phyloP scores from a whole-genome alignment of 2,113 vertebrate species.

The Etheostoma cragini region DNA sequence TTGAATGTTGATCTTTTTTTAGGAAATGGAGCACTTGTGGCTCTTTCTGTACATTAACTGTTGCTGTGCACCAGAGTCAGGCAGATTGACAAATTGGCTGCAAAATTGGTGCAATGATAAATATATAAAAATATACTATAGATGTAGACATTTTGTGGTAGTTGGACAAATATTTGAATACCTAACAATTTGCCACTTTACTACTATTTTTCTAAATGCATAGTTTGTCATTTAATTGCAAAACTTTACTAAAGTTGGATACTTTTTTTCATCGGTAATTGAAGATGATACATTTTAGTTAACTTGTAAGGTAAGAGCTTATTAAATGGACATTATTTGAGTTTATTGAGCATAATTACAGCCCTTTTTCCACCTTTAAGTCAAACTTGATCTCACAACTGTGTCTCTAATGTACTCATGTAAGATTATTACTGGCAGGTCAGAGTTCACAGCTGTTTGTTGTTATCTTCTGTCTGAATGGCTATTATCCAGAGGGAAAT shows the following conservation, averaged over 20 bases:
- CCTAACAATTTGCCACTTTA: background rate
- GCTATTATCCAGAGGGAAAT: conserved; percentile 48
- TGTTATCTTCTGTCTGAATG: conserved; percentile 51
- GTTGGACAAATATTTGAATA: background rate
- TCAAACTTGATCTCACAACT: background rate
- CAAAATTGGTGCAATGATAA: conserved; percentile 3
- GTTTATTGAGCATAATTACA: background rate
- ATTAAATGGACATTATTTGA: background rate
- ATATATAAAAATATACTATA: background rate
- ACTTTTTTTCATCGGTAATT: background rate
- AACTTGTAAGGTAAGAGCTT: background rate
- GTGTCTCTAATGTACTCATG: conserved; percentile 13
- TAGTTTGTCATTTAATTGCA: background rate
- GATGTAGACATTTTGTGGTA: background rate
- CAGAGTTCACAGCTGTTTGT: conserved; percentile 52
- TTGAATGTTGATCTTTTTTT: conserved; percentile 65
- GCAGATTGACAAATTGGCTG: conserved; percentile 27
- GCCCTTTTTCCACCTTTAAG: background rate
- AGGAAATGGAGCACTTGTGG: conserved; percentile 69
- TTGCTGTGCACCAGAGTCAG: conserved; percentile 30
- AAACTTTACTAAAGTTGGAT: background rate
- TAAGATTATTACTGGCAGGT: conserved; percentile 39
- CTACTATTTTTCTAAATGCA: background rate
- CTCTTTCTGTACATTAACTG: conserved; percentile 58
- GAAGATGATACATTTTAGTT: background rate